These are phyloP conservation scores for Phortica magna DNA, from an alignment of 2,888 invertebrate genomes.

Conservation along the genomic window DNA sequence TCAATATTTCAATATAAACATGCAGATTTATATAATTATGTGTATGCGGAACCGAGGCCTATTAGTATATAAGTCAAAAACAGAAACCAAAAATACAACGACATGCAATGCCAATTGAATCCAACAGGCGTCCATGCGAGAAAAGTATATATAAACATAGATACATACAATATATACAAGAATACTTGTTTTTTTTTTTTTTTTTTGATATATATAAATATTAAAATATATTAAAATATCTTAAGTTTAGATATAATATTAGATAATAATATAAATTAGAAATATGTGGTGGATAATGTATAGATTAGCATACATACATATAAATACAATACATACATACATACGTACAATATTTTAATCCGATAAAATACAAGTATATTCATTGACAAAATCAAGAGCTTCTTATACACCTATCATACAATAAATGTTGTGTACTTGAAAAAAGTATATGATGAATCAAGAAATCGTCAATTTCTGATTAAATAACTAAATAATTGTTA, in stretches of 20 bases:
- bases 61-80: slow-evolving; percentile 43
- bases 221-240: not conserved
- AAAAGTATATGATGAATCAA: too few species aligned
- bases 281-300: too few species aligned
- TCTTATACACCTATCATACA: slow-evolving; percentile 58
- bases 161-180: slow-evolving; percentile 37
- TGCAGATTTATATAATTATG: slow-evolving; percentile 13
- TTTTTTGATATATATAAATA: slow-evolving; percentile 30
- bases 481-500: too few species aligned
- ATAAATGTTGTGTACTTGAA: slow-evolving; percentile 49
- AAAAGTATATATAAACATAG: slow-evolving; percentile 35
- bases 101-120: not conserved
- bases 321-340: slow-evolving; percentile 28
- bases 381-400: slow-evolving; percentile 73
- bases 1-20: too few species aligned
- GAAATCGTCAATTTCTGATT: too few species aligned
- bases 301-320: not conserved
- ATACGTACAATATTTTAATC: slow-evolving; percentile 24
- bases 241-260: too few species aligned
- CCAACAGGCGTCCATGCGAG: not conserved
- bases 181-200: slow-evolving; percentile 28
- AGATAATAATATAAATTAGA: too few species aligned
- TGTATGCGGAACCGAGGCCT: slow-evolving; percentile 53
- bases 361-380: slow-evolving; percentile 35
- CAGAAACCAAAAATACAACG: not conserved